phyloP scores from a whole-genome alignment of 2,797 vertebrate genomes.

The Atherinosoma microstoma region DNA sequence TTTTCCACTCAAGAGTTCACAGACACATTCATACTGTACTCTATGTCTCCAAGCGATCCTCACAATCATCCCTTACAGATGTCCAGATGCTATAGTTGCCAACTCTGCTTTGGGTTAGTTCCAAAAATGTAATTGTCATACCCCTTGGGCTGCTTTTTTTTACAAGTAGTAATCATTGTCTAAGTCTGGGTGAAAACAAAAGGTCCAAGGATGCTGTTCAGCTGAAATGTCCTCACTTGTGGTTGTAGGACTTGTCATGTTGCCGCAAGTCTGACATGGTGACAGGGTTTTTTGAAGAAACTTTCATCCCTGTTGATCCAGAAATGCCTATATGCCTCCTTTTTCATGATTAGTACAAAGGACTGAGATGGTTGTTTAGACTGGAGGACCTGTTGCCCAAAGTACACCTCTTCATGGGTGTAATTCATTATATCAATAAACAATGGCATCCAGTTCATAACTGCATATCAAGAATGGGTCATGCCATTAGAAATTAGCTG shows the following conservation, averaged over 20 bases:
- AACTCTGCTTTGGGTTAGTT: neutral
- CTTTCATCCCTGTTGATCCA: neutral
- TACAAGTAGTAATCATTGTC: neutral
- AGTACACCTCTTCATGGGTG: constrained; percentile 19
- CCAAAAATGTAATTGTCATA: neutral
- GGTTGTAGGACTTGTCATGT: neutral
- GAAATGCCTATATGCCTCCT: neutral
- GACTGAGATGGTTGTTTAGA: neutral
- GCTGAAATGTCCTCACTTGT: neutral
- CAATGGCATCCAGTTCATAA: constrained; percentile 5
- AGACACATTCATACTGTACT: constrained; percentile 11
- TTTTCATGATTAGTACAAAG: neutral
- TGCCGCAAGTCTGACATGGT: neutral
- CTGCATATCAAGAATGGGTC: neutral
- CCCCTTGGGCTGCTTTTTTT: neutral
- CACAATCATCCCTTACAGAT: constrained; percentile 4
- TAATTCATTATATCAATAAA: constrained; percentile 16
- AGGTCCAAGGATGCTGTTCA: neutral
- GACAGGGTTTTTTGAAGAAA: neutral
- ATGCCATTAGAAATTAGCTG: constrained; percentile 77
- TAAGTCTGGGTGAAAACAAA: neutral
- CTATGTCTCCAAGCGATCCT: neutral
- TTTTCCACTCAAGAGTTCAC: constrained; percentile 16
- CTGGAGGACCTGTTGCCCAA: neutral
- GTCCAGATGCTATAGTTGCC: constrained; percentile 27